A percentile compares a stretch with the other conserved stretches of the same genome.
phyloP scores from a whole-genome alignment of 2,888 invertebrate species.

The Cephus spinipes region DNA sequence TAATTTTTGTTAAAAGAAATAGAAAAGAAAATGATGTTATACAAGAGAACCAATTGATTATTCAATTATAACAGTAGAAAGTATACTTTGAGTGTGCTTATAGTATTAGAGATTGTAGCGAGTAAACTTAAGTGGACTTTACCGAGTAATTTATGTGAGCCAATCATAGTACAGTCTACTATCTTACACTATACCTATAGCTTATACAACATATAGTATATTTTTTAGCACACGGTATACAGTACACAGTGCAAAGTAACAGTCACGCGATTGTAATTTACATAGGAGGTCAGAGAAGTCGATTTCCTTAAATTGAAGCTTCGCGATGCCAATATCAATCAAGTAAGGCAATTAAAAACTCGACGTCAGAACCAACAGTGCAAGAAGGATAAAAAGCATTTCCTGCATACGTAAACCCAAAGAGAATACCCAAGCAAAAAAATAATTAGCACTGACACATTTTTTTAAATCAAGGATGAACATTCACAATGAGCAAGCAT shows the following conservation, averaged over 20 bases:
- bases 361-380: neutral
- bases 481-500: neutral
- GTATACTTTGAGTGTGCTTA: neutral
- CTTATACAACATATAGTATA: neutral
- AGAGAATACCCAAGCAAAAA: neutral
- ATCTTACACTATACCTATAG: neutral
- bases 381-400: neutral
- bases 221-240: neutral
- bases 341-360: neutral
- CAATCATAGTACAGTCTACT: neutral
- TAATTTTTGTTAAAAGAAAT: neutral
- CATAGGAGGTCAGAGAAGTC: neutral
- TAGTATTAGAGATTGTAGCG: neutral
- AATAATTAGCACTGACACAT: neutral
- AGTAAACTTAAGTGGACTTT: neutral
- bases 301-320: neutral
- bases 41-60: neutral
- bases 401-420: neutral
- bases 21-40: neutral
- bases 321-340: neutral
- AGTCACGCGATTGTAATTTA: neutral
- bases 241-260: neutral
- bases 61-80: neutral
- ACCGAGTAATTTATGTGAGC: neutral
- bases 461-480: neutral